Evolutionary conservation across 2,888 invertebrate species (phyloP).

Genomic region (Pilophorus perplexus): DNA sequence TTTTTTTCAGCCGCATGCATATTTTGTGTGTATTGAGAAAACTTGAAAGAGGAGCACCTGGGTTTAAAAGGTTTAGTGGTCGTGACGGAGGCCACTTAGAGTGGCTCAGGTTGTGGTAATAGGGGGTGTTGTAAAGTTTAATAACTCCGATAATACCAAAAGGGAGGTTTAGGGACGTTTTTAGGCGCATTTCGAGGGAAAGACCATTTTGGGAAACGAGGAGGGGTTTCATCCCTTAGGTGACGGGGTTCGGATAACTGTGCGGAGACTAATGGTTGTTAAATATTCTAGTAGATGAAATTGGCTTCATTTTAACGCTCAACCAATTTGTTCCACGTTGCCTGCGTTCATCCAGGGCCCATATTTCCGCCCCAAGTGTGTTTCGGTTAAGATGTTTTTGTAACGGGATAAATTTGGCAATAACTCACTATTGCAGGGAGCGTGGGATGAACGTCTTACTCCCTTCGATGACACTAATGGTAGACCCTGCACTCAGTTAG

Average conservation of each 20-base stretch:
- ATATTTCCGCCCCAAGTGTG: too few relatives aligned
- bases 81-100: neutral
- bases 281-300: slow-evolving; percentile 31
- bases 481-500: too few relatives aligned
- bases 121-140: neutral
- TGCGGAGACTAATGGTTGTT: slow-evolving; percentile 38
- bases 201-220: neutral
- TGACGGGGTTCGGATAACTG: too few relatives aligned
- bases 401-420: too few relatives aligned
- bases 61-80: slow-evolving; percentile 27
- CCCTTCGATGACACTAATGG: too few relatives aligned
- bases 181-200: neutral
- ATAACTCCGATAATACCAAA: slow-evolving; percentile 17
- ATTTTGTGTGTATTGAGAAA: neutral
- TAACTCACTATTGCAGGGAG: too few relatives aligned
- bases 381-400: too few relatives aligned
- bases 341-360: too few relatives aligned
- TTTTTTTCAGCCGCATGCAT: neutral
- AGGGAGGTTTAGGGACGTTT: neutral
- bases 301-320: slow-evolving; percentile 31
- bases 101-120: neutral
- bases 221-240: neutral
- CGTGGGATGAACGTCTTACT: too few relatives aligned
- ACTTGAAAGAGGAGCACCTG: slow-evolving; percentile 24
- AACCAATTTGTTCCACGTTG: slow-evolving; percentile 27